Evolutionary conservation across 2,888 invertebrate genomes (phyloP), one percentile per base, ranked within the genome.

Genomic region (Cremastinae sp.): DNA sequence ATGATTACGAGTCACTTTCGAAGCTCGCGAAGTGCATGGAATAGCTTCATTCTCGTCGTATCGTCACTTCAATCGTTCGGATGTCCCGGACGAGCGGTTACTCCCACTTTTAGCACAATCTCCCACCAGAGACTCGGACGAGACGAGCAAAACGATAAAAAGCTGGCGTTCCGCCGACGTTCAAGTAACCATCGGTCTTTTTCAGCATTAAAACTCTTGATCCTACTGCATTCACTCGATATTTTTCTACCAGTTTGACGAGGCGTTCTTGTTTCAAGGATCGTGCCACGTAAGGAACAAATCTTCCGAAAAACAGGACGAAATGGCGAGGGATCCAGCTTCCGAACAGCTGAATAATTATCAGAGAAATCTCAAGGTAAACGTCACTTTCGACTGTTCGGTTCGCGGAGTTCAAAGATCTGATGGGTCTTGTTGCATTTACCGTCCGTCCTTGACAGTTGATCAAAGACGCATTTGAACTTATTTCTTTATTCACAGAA

Each of bases 261-360:
- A 58, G 7, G 20, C 49, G 61, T 51, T 35, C 43, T 47, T 53
- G n/a, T 58, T 47, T 9, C 43, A 41, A 16, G 49, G 10, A 12
- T 16, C 56, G 14, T 56, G 72, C 45, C 59, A 51, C 53, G 28
- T 18, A 12, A 0, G 18, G 5, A 69, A 49, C 8, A 8, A 28
- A 7, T 37, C n/a, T n/a, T 22, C 8, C 1, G 12, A 59, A 10
- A 20, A 45, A 12, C 62, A 39, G n/a, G 28, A 43, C 45, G 84
- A 81, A 62, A 91, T 91, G 91, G 87, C 92, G 80, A 90, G 94
- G 79, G 93, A 93, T 81, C 91, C 93, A 58, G 92, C 94, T 20
- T 83, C 92, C 43, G 93, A 94, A 81, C 94, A 94, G 88, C 91
- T 94, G 65, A 90, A 91, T 79, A 90, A 92, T 79, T 94, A 90